Conservation (phyloP, 2,113 vertebrate species). For the Mixornis gularis region DNA sequence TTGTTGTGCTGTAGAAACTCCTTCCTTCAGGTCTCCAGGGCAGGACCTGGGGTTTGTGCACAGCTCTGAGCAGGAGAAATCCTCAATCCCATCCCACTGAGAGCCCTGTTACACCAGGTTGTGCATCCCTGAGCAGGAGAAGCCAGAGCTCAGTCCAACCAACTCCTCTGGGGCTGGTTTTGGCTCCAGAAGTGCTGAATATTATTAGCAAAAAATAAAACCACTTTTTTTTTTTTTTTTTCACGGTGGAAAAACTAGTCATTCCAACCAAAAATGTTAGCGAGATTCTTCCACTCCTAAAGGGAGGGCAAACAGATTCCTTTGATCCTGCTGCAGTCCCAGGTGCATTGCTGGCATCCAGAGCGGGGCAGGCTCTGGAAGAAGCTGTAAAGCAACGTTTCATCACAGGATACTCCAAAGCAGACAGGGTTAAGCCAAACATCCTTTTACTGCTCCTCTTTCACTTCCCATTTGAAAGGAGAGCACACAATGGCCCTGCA, state of each 20-base stretch:
- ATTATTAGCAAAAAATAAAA: not conserved
- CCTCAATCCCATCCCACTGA: fast-evolving
- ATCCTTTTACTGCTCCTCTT: conserved; percentile 10
- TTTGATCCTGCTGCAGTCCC: not conserved
- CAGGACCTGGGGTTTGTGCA: not conserved
- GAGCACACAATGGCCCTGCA: not conserved
- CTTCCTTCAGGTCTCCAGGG: not conserved
- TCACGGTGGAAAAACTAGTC: not conserved
- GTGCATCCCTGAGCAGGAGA: not conserved
- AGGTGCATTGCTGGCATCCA: not conserved
- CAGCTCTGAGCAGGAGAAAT: not conserved
- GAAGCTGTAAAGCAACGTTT: not conserved
- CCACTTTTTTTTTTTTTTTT: not conserved
- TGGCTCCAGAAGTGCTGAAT: not conserved
- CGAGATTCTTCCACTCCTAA: not conserved
- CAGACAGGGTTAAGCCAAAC: conserved; percentile 41
- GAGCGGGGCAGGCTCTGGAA: not conserved
- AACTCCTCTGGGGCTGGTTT: not conserved
- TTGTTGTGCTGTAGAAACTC: not conserved
- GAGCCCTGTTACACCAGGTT: fast-evolving
- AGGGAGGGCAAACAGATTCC: not conserved
- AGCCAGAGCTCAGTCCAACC: not conserved
- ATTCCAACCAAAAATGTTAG: not conserved
- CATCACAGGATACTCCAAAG: conserved; percentile 18
- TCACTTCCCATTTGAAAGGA: conserved; percentile 12